Conservation (phyloP, 2,113 vertebrate genomes). For the Embiotoca jacksoni region DNA sequence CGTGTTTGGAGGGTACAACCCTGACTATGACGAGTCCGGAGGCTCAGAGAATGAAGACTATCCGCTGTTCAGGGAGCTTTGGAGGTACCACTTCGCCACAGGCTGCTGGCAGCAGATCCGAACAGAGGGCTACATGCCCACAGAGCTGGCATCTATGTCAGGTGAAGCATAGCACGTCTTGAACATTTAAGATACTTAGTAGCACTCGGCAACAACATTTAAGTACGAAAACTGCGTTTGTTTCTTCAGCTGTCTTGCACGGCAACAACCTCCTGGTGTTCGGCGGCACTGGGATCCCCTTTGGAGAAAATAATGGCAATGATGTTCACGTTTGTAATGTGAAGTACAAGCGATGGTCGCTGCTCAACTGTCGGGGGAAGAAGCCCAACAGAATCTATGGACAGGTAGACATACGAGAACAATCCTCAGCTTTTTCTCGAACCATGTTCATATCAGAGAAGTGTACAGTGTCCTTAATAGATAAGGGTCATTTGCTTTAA, state of each 20-base stretch:
- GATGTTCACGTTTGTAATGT: constrained; percentile 98
- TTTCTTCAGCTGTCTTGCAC: constrained; percentile 90
- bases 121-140: constrained; percentile 97
- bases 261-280: constrained; percentile 98
- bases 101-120: constrained; percentile 96
- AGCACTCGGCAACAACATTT: too few relatives aligned
- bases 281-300: constrained; percentile 96
- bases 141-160: constrained; percentile 98
- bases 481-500: too few relatives aligned
- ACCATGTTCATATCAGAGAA: background rate
- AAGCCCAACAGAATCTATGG: constrained; percentile 97
- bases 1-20: constrained; percentile 98
- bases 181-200: background rate
- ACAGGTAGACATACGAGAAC: constrained; percentile 86
- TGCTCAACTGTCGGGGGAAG: constrained; percentile 96
- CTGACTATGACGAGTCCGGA: constrained; percentile 95
- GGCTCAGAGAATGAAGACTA: constrained; percentile 96
- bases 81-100: constrained; percentile 97
- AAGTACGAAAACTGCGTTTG: background rate
- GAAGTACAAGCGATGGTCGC: constrained; percentile 96
- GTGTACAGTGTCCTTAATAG: background rate
- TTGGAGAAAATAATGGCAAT: constrained; percentile 97
- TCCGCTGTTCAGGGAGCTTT: constrained; percentile 96
- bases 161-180: constrained; percentile 75
- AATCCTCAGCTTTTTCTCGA: background rate